Percentiles rank a stretch among this genome's conserved stretches.
Evolutionary conservation across 2,113 vertebrate species (phyloP).

Genomic region (Pituophis catenifer): DNA sequence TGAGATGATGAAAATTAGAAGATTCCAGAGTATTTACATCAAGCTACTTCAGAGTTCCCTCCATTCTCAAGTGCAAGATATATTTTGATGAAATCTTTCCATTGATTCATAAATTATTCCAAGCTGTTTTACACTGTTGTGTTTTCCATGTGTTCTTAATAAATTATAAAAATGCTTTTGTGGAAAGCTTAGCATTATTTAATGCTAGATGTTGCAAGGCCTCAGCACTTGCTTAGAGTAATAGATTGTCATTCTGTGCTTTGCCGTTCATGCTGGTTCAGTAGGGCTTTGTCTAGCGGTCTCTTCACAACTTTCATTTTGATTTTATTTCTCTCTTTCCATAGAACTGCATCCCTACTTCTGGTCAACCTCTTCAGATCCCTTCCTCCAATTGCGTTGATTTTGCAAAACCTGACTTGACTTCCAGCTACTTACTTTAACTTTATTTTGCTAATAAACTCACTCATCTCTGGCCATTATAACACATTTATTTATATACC

Average conservation of each 20-base stretch:
- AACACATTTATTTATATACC: neutral
- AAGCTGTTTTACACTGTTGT: neutral
- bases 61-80: neutral
- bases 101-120: neutral
- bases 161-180: neutral
- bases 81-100: neutral
- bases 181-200: neutral
- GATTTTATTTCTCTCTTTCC: neutral
- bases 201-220: neutral
- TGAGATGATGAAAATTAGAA: neutral
- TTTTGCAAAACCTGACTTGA: neutral
- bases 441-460: neutral
- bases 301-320: neutral
- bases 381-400: too few species aligned
- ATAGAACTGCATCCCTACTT: neutral
- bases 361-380: neutral
- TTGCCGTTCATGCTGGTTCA: neutral
- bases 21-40: neutral
- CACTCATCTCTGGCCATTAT: neutral
- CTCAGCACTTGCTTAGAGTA: neutral
- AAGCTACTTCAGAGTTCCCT: rapidly evolving
- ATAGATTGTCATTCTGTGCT: neutral
- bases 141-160: neutral
- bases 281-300: neutral
- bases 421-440: too few species aligned